Base-by-base conservation (phyloP, 1,140 invertebrate species). In the Halesus radiatus region DNA sequence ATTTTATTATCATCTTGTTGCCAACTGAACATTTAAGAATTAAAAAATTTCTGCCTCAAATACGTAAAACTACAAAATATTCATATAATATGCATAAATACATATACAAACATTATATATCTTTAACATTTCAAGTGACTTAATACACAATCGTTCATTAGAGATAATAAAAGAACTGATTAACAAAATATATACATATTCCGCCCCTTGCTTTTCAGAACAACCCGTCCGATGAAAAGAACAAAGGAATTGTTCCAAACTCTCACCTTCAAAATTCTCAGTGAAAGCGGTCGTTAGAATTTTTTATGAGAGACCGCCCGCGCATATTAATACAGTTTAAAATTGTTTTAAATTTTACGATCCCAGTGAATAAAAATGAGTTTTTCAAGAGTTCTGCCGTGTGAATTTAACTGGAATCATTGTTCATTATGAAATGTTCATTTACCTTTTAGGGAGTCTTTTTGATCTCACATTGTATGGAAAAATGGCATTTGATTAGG, bases 241-340 rank as follows among this genome's bases (percentile, higher is more conserved):
- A 66, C 62, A 66, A 66, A 66, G 62, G 62, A 29, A 66, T 26
- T 66, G 62, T 29, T 66, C n/a, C 23, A 66, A 66, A 66, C 29
- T 66, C 29, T 66, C 62, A 66, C 62, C 62, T 66, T 66, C n/a
- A 26, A 66, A 66, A 66, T 66, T 66, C 26, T 32, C 23, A 8
- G 37, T 45, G 37, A 13, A 29, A n/a, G 26, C 7, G 29, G 26
- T 66, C 16, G 22, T 66, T 29, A n/a, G 23, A 66, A 16, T 26
- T 66, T 66, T 66, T 66, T 29, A 66, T 29, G 62, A 66, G 62
- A 16, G 37, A 45, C 37, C 22, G 60, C 54, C n/a, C 54, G 1
- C 20, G 54, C 54, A 22, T 22, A 60, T 60, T 22, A 60, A 60
- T 20, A 45, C 37, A 45, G 23, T 60, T 20, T 60, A 60, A 60